These are phyloP conservation scores for Presbytis comata DNA, from an alignment of 2,797 vertebrate species.

Conservation along the genomic window DNA sequence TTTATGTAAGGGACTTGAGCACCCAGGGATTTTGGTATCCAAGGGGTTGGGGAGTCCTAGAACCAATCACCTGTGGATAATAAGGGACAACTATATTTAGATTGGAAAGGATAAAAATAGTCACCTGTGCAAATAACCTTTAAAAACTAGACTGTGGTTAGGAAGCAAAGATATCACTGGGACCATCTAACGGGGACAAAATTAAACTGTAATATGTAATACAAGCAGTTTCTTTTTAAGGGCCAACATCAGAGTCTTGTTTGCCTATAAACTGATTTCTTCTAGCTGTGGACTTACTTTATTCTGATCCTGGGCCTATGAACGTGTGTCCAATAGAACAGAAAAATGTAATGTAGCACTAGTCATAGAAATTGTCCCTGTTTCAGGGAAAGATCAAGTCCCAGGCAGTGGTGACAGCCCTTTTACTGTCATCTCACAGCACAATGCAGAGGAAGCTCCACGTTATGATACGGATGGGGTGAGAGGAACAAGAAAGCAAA, in stretches of 20 bases:
- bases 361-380: background rate
- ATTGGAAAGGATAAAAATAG: background rate
- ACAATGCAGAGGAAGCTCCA: background rate
- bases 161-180: background rate
- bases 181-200: background rate
- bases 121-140: background rate
- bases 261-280: background rate
- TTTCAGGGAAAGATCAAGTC: background rate
- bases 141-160: background rate
- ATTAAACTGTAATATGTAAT: background rate
- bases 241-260: background rate
- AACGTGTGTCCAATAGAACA: background rate
- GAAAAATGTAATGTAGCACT: background rate
- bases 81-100: background rate
- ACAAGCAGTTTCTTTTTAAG: background rate
- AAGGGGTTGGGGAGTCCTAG: background rate
- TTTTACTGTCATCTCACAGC: background rate
- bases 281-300: background rate
- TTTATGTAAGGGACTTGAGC: background rate
- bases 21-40: background rate
- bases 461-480: accelerated
- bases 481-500: background rate
- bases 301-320: background rate
- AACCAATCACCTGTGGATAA: background rate
- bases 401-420: background rate